Percentiles rank a stretch among this genome's conserved stretches.
phyloP scores from a whole-genome alignment of 2,113 vertebrate species.

The Pao palembangensis region DNA sequence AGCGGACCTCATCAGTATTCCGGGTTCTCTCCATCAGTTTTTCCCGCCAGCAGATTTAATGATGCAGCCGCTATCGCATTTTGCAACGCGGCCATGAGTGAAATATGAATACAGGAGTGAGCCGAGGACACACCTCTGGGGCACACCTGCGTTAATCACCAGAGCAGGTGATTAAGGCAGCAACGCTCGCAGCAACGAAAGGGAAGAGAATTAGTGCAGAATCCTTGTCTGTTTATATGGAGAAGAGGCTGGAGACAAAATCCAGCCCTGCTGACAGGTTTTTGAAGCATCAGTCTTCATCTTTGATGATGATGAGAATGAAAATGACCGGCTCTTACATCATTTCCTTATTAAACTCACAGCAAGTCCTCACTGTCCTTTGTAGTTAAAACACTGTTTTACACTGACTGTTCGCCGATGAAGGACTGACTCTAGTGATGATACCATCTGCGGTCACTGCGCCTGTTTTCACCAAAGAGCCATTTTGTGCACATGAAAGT shows the following conservation, averaged over 20 bases:
- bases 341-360: neutral
- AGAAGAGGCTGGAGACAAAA: neutral
- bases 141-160: conserved; percentile 53
- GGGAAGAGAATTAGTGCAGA: neutral
- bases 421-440: too few species aligned
- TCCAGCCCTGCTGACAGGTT: too few species aligned
- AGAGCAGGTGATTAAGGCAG: conserved; percentile 34
- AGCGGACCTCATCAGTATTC: conserved; percentile 46
- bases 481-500: too few species aligned
- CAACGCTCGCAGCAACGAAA: conserved; percentile 24
- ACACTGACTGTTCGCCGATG: too few species aligned
- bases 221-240: neutral
- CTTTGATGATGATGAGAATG: neutral
- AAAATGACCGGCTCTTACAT: conserved; percentile 9
- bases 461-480: too few species aligned
- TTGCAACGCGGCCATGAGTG: conserved; percentile 60
- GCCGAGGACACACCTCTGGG: conserved; percentile 45
- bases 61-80: conserved; percentile 53
- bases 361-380: too few species aligned
- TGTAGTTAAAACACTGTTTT: too few species aligned
- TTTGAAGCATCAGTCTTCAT: too few species aligned
- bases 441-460: too few species aligned
- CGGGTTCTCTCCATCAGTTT: conserved; percentile 40
- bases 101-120: conserved; percentile 60
- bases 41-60: conserved; percentile 54